Percentiles rank a stretch among this genome's conserved stretches.
Evolutionary conservation across 2,113 vertebrate genomes (phyloP).

Genomic region (Leucopsar rothschildi): DNA sequence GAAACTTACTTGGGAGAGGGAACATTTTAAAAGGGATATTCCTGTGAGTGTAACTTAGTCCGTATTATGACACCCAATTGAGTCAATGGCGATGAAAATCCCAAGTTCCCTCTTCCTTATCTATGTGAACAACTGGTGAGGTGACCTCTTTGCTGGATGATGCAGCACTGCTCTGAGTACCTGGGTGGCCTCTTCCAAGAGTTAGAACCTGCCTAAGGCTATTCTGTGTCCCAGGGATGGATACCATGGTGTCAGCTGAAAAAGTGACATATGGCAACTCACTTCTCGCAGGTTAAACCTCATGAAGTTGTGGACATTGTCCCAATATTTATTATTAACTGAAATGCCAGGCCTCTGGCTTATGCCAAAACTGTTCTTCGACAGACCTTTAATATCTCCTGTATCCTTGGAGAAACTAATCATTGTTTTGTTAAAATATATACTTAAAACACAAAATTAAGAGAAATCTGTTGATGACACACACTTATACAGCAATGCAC

Average conservation of each 20-base stretch:
- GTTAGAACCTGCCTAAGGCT: not conserved
- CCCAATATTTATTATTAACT: not conserved
- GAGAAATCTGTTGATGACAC: not conserved
- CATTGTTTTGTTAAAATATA: not conserved
- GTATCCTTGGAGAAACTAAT: not conserved
- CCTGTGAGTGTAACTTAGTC: not conserved
- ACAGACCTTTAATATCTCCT: not conserved
- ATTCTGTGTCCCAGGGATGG: not conserved
- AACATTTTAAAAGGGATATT: not conserved
- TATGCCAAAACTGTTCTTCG: not conserved
- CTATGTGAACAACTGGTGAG: not conserved
- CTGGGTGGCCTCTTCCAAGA: not conserved
- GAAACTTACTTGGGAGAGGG: not conserved
- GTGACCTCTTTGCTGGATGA: not conserved
- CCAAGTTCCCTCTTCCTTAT: not conserved
- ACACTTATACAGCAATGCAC: not conserved
- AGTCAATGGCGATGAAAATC: not conserved
- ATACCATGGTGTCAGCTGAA: not conserved
- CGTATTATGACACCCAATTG: not conserved
- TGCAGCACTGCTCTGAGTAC: not conserved
- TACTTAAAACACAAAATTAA: not conserved
- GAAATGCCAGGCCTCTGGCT: not conserved
- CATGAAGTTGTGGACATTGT: not conserved
- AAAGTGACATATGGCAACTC: not conserved
- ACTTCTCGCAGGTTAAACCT: not conserved